Base-by-base conservation (phyloP, 2,888 invertebrate genomes). In the Schrankia costaestrigalis region DNA sequence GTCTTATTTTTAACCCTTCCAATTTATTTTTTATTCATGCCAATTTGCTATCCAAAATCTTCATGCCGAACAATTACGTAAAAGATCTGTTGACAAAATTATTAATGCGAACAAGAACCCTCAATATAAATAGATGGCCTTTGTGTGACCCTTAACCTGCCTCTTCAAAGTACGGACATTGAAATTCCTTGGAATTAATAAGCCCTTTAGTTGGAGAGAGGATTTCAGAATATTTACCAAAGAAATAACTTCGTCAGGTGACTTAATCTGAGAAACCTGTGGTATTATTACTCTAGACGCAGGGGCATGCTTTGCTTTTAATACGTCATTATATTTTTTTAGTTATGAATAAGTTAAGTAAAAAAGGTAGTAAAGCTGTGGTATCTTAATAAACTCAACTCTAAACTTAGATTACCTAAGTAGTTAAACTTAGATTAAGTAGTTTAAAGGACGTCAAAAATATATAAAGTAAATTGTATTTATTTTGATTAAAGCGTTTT, bases 181-280 rank as follows among this genome's bases (percentile, higher is more conserved):
- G 68, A 59, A 70, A 77, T 80, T 73, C 70, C 66, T 52, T 44
- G 51, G 64, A 72, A 77, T 79, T 80, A 79, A 78, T 80, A 78
- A 79, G 72, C 70, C 70, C 69, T 71, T 68, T 63, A 64, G 63
- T 60, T 53, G 42, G 50, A 52, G 48, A 51, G 37, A 57, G 70
- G 71, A 64, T 68, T 65, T 58, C 57, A 53, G 63, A 69, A 72
- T 70, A 71, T 76, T 75, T 68, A 65, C 71, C 70, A 64, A 71
- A 62, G 62, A 66, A 71, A 77, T 73, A 29, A 67, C 61, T 67
- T 66, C 56, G 56, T 40, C 35, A 42, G 54, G 49, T 48, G 57
- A 56, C 60, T 65, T 64, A 66, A 67, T 71, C 58, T 58, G 45
- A 38, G 31, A 35, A 31, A 53, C 41, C 46, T 50, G 39, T 31